These are phyloP conservation scores for Lithobates pipiens DNA, from an alignment of 2,797 vertebrate species.

Conservation along the genomic window DNA sequence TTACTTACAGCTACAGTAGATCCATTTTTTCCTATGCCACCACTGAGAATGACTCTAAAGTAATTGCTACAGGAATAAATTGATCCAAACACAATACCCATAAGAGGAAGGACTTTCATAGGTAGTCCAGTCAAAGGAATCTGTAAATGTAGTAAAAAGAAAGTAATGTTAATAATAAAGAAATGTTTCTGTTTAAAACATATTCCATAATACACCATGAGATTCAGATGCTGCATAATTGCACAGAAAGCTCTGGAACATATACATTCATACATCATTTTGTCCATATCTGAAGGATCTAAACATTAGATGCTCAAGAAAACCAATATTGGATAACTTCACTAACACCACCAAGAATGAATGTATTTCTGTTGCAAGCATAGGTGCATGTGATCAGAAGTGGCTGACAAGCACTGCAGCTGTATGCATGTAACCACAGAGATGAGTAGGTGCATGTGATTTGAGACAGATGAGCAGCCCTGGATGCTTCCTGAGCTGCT, in stretches of 20 bases:
- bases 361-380: no score
- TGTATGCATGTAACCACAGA: no score
- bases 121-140: slow-evolving; percentile 85
- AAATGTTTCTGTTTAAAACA: not conserved
- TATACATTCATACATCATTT: not conserved
- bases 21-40: slow-evolving; percentile 96
- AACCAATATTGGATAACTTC: no score
- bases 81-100: slow-evolving; percentile 87
- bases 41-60: slow-evolving; percentile 92
- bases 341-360: no score
- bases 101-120: slow-evolving; percentile 84
- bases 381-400: no score
- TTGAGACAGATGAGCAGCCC: no score
- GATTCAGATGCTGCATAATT: not conserved
- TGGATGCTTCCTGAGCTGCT: no score
- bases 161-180: no score
- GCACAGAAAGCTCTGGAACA: not conserved
- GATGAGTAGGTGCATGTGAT: no score
- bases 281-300: no score
- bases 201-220: not conserved
- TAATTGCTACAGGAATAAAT: slow-evolving; percentile 92
- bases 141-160: slow-evolving; percentile 69
- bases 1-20: slow-evolving; percentile 95
- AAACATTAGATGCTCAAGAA: no score
- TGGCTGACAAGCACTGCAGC: no score